Evolutionary conservation across 2,797 vertebrate species (phyloP).

Genomic region (Sebastiscus tertius): DNA sequence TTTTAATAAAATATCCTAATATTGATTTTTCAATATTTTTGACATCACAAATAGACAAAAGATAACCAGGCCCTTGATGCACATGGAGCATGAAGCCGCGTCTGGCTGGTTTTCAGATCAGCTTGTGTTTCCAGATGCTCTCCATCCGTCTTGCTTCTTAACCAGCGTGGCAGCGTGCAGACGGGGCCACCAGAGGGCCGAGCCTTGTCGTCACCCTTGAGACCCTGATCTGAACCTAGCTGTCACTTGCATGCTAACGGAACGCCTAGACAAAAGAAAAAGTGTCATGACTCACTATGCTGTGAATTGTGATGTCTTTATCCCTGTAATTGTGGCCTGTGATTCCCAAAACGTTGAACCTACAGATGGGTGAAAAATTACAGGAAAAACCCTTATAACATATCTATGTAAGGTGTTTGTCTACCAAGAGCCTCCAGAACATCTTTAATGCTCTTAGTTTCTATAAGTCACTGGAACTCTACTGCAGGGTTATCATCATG

Average conservation of each 20-base stretch:
- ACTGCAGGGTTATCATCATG: accelerated
- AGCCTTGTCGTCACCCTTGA: constrained; percentile 18
- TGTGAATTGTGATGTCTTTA: neutral
- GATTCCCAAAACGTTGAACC: neutral
- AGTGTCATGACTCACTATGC: neutral
- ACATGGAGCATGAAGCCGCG: neutral
- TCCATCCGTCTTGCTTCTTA: constrained; percentile 41
- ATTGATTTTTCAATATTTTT: no score
- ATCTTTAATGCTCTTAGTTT: neutral
- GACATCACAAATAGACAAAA: neutral
- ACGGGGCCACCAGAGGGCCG: constrained; percentile 1
- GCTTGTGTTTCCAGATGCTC: constrained; percentile 36
- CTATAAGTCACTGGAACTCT: neutral
- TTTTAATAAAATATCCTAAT: no score
- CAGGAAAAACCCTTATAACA: neutral
- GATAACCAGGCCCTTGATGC: neutral
- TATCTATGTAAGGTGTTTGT: neutral
- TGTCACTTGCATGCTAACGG: constrained; percentile 29
- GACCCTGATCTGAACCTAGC: constrained; percentile 12
- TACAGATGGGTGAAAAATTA: neutral
- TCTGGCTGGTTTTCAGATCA: constrained; percentile 36
- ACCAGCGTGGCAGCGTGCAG: constrained; percentile 13
- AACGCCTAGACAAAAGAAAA: neutral
- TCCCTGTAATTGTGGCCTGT: neutral
- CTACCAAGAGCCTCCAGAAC: neutral